A percentile compares a stretch with the other conserved stretches of the same genome.
These are phyloP conservation scores for Manacus vitellinus DNA, from an alignment of 2,113 vertebrate species.

Conservation along the genomic window DNA sequence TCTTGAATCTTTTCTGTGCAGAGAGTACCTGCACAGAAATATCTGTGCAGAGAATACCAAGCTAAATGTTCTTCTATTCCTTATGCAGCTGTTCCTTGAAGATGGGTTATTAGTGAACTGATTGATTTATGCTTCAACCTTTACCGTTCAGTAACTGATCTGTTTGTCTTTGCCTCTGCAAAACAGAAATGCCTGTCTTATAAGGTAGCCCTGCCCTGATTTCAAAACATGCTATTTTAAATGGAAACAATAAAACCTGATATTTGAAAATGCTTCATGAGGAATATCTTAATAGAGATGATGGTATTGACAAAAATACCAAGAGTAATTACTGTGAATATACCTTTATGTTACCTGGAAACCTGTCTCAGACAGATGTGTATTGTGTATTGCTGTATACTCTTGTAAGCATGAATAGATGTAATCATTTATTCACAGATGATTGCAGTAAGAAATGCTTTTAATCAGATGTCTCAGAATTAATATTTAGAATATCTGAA, in stretches of 20 bases:
- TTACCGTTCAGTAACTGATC: slow-evolving; percentile 48
- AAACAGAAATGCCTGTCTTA: background rate
- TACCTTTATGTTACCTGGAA: background rate
- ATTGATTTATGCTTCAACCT: slow-evolving; percentile 66
- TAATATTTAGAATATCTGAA: background rate
- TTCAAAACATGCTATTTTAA: slow-evolving; percentile 4
- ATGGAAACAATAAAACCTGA: background rate
- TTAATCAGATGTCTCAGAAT: background rate
- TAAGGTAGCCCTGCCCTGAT: background rate
- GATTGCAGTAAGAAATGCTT: background rate
- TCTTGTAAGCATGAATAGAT: background rate
- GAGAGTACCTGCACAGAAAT: background rate
- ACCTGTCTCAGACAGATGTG: background rate
- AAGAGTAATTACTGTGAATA: background rate
- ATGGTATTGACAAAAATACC: background rate
- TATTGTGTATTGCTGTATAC: background rate
- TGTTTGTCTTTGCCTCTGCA: slow-evolving; percentile 49
- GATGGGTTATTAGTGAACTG: slow-evolving; percentile 48
- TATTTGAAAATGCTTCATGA: background rate
- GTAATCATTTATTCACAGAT: background rate
- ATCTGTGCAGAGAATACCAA: background rate
- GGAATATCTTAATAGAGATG: background rate
- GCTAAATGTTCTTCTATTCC: slow-evolving; percentile 16
- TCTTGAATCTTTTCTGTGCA: background rate
- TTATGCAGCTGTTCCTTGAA: background rate